A percentile compares a stretch with the other conserved stretches of the same genome.
These are phyloP conservation scores for Chaetodon trifascialis DNA, from an alignment of 2,113 vertebrate genomes.

Conservation along the genomic window DNA sequence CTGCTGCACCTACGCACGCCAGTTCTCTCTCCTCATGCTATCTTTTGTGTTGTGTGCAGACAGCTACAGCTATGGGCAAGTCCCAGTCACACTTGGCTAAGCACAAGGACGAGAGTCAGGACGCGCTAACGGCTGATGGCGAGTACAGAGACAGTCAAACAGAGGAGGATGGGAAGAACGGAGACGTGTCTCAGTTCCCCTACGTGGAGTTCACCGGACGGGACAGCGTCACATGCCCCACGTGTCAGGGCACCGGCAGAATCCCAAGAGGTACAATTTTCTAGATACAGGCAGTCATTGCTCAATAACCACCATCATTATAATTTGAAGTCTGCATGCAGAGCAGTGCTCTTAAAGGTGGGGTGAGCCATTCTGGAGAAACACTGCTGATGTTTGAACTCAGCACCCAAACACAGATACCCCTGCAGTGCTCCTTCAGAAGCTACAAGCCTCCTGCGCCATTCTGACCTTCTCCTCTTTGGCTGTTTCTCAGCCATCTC, in stretches of 20 bases:
- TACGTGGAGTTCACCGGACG: slow-evolving; percentile 98
- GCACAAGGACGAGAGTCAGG: slow-evolving; percentile 86
- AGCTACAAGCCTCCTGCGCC: no score
- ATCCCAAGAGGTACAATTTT: slow-evolving; percentile 92
- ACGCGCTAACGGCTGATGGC: slow-evolving; percentile 79
- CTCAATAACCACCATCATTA: background rate
- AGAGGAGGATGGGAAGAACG: slow-evolving; percentile 89
- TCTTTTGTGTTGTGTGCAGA: slow-evolving; percentile 45
- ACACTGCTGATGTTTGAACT: no score
- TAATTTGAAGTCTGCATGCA: no score
- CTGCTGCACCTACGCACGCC: background rate
- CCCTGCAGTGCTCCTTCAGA: no score
- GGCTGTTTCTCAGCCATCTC: no score
- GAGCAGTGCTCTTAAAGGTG: background rate
- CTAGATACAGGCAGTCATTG: no score
- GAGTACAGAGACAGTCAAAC: slow-evolving; percentile 82
- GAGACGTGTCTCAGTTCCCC: slow-evolving; percentile 97
- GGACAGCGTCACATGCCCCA: slow-evolving; percentile 97
- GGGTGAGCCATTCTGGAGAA: no score
- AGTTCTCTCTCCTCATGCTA: background rate
- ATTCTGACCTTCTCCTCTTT: no score
- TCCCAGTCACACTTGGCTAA: slow-evolving; percentile 89
- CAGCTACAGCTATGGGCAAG: slow-evolving; percentile 90
- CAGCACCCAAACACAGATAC: no score
- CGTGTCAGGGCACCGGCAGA: slow-evolving; percentile 97